These are phyloP conservation scores for Anoncus sp. DNA, from an alignment of 2,888 invertebrate genomes.

Conservation along the genomic window DNA sequence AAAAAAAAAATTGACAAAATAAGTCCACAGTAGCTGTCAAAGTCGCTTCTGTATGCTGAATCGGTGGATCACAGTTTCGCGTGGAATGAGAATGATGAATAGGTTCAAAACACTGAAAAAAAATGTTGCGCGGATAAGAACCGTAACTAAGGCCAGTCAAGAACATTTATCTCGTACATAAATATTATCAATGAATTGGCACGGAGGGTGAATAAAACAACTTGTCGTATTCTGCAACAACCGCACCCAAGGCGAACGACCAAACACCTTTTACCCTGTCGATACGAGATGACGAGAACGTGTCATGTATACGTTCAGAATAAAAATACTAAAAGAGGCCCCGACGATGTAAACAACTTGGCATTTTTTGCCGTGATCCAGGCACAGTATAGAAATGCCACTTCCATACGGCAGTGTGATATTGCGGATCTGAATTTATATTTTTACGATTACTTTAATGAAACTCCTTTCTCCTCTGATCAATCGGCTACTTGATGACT, in stretches of 20 bases:
- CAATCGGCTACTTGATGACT: not conserved
- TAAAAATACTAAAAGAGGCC: constrained; percentile 11
- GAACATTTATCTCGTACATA: constrained; percentile 6
- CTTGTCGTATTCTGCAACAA: constrained; percentile 17
- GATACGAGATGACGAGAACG: constrained; percentile 48
- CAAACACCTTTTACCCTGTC: constrained; percentile 51
- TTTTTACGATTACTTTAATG: not conserved
- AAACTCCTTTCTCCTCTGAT: not conserved
- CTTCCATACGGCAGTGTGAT: not conserved
- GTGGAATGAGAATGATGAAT: constrained; percentile 18
- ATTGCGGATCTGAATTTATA: not conserved
- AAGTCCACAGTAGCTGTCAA: not conserved
- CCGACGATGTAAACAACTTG: constrained; percentile 13
- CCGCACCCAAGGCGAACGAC: constrained; percentile 40
- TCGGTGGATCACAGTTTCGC: not conserved
- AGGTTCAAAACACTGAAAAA: constrained; percentile 4
- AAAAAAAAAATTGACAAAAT: not conserved
- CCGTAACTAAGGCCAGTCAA: constrained; percentile 22
- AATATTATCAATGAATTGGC: constrained; percentile 25
- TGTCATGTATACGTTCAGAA: constrained; percentile 16
- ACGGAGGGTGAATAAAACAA: constrained; percentile 35
- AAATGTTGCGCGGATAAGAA: constrained; percentile 7
- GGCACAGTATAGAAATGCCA: constrained; percentile 1
- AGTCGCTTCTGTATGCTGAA: not conserved
- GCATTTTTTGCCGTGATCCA: constrained; percentile 30